Evolutionary conservation across 2,113 vertebrate genomes (phyloP).

Genomic region (Balaenoptera acutorostrata): DNA sequence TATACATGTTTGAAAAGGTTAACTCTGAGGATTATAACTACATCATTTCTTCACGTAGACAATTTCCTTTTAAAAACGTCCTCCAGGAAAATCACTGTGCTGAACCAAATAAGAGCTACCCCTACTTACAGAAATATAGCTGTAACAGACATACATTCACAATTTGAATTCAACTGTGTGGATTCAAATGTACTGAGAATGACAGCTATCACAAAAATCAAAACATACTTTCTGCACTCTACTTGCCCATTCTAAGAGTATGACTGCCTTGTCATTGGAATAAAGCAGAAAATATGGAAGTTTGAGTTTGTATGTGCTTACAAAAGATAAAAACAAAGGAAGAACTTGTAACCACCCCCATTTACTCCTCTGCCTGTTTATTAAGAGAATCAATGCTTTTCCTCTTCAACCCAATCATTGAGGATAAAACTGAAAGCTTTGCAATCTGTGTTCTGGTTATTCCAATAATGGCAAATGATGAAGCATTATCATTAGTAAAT

Average conservation of each 20-base stretch:
- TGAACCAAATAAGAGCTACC: conserved; percentile 66
- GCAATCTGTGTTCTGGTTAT: conserved; percentile 19
- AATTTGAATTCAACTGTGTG: conserved; percentile 60
- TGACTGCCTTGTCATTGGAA: conserved; percentile 3
- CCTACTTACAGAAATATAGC: conserved; percentile 20
- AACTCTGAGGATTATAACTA: not conserved
- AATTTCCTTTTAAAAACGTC: conserved; percentile 49
- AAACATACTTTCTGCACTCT: conserved; percentile 65
- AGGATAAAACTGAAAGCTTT: conserved; percentile 36
- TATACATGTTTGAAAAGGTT: conserved; percentile 38
- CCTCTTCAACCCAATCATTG: not conserved
- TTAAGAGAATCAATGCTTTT: not conserved
- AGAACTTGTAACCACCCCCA: not conserved
- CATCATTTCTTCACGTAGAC: not conserved
- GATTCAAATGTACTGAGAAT: conserved; percentile 65
- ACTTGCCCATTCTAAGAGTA: conserved; percentile 61
- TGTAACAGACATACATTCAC: not conserved
- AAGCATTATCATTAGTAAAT: conserved; percentile 13
- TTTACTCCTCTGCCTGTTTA: not conserved
- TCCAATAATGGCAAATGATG: conserved; percentile 52
- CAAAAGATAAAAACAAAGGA: not conserved
- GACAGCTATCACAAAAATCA: conserved; percentile 59
- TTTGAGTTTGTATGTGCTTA: not conserved
- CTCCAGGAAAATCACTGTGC: conserved; percentile 54
- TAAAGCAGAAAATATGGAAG: not conserved